phyloP scores from a whole-genome alignment of 1,140 invertebrate species.

The Chrysomallon squamiferum region DNA sequence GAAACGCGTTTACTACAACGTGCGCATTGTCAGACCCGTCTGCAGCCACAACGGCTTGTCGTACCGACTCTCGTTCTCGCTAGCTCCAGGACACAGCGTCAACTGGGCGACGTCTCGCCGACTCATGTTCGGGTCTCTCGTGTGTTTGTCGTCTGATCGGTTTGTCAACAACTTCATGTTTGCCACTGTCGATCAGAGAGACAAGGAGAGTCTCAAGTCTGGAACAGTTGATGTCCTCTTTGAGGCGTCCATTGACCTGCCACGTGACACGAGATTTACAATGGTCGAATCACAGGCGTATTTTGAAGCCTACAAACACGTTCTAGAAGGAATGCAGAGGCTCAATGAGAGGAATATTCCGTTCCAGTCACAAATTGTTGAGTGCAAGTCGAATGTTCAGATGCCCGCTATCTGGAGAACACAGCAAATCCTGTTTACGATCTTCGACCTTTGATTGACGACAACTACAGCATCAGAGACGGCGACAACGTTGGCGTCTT shows the following conservation, averaged over 20 bases:
- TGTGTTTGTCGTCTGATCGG: conserved; percentile 74
- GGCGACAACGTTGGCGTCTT: conserved; percentile 3
- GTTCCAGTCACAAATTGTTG: conserved; percentile 53
- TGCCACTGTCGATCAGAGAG: conserved; percentile 71
- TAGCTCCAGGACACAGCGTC: conserved; percentile 27
- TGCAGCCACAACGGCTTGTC: conserved; percentile 39
- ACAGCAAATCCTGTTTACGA: conserved; percentile 21
- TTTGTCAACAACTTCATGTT: conserved; percentile 72
- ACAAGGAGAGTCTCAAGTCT: conserved; percentile 50
- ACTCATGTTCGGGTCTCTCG: conserved; percentile 76
- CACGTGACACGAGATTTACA: conserved; percentile 22
- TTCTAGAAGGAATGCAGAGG: conserved; percentile 60
- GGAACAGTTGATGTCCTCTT: conserved; percentile 61
- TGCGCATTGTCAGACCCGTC: conserved; percentile 42
- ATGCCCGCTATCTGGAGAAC: conserved; percentile 37
- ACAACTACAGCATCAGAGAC: conserved; percentile 23
- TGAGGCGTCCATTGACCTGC: conserved; percentile 11
- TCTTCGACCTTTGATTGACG: conserved; percentile 35
- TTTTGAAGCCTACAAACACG: conserved; percentile 66
- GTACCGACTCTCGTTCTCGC: conserved; percentile 52
- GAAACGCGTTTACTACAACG: conserved; percentile 30
- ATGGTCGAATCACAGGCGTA: conserved; percentile 65
- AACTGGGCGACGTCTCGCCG: conserved; percentile 66
- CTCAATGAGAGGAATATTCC: conserved; percentile 56
- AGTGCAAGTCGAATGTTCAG: conserved; percentile 33